Conservation (phyloP, 2,797 vertebrate genomes). For the Balearica regulorum region DNA sequence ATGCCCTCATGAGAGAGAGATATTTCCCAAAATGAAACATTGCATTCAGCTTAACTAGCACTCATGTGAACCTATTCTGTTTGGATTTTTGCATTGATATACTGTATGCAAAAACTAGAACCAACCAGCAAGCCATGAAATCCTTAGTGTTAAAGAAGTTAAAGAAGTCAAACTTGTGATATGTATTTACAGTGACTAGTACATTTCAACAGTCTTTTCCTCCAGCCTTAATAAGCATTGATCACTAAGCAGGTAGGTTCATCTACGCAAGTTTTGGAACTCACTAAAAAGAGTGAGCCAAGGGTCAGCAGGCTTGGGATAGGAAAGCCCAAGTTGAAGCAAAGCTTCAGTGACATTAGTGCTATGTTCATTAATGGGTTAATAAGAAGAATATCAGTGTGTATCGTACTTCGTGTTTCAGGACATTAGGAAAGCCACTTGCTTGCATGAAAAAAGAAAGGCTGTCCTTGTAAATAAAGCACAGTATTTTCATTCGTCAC, state of each 20-base stretch:
- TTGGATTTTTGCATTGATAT: neutral
- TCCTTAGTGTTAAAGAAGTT: neutral
- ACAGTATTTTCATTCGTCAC: neutral
- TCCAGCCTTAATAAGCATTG: neutral
- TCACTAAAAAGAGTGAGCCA: neutral
- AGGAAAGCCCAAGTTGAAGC: neutral
- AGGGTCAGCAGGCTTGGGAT: neutral
- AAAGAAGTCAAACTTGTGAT: neutral
- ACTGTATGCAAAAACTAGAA: neutral
- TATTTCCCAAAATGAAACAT: neutral
- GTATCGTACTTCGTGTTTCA: neutral
- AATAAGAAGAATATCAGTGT: neutral
- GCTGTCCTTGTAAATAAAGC: neutral
- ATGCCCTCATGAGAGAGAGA: neutral
- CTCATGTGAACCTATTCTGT: neutral
- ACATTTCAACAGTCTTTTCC: neutral
- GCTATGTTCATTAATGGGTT: neutral
- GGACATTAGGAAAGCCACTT: neutral
- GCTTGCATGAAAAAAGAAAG: neutral
- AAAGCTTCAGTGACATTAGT: neutral
- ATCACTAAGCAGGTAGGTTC: neutral
- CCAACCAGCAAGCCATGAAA: neutral
- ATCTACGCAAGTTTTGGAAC: neutral
- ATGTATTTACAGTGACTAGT: neutral
- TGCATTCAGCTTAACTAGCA: neutral